Evolutionary conservation across 2,113 vertebrate genomes (phyloP).

Genomic region (Lethenteron camtschaticum): DNA sequence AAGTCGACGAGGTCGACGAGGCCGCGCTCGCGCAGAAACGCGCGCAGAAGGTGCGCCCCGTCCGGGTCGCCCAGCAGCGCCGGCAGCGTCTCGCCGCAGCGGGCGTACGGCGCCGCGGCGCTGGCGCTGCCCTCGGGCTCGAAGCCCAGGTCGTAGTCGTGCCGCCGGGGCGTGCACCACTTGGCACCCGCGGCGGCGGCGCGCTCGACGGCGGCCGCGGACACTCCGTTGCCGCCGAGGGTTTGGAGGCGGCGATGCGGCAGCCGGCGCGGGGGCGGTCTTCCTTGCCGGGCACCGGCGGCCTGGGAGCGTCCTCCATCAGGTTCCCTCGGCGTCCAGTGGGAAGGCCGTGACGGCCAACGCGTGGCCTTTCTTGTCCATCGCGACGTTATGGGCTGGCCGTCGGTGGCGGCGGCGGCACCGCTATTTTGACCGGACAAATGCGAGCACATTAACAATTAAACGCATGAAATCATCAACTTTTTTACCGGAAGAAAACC

Average conservation of each 20-base stretch:
- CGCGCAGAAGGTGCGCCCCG: slow-evolving; percentile 70
- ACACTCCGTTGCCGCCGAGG: slow-evolving; percentile 21
- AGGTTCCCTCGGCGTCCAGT: slow-evolving; percentile 64
- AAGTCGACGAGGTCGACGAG: slow-evolving; percentile 82
- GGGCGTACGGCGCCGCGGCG: slow-evolving; percentile 73
- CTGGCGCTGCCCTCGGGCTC: slow-evolving; percentile 93
- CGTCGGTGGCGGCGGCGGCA: not conserved
- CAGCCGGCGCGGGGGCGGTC: slow-evolving; percentile 16
- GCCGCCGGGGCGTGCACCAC: slow-evolving; percentile 52
- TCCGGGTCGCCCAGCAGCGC: slow-evolving; percentile 87
- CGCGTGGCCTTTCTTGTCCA: not conserved
- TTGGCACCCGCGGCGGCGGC: slow-evolving; percentile 46
- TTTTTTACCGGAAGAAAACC: too few species aligned
- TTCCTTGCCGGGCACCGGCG: slow-evolving; percentile 86
- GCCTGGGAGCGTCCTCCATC: slow-evolving; percentile 87
- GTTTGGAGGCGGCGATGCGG: slow-evolving; percentile 22
- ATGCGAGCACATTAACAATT: too few species aligned
- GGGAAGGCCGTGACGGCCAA: slow-evolving; percentile 21
- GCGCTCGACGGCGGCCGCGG: slow-evolving; percentile 30
- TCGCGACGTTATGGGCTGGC: not conserved
- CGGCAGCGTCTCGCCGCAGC: slow-evolving; percentile 86
- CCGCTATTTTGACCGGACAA: too few species aligned
- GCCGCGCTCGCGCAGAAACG: slow-evolving; percentile 71
- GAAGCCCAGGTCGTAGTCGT: slow-evolving; percentile 80
- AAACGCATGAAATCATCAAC: too few species aligned